Evolutionary conservation across 2,888 invertebrate species (phyloP).

Genomic region (Strigamia transsilvanica): DNA sequence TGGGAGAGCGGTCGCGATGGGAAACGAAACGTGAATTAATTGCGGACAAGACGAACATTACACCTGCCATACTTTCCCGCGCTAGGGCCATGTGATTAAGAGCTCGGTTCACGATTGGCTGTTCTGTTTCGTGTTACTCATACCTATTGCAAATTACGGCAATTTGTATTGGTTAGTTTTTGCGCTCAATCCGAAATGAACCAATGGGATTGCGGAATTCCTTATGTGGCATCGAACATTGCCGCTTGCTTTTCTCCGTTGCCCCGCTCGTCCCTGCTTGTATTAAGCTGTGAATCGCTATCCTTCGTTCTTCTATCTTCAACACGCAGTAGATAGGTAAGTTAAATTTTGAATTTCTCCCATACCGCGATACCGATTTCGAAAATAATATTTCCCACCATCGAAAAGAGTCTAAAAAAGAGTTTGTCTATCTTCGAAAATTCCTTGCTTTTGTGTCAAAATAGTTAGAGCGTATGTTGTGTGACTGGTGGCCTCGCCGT

Average conservation of each 20-base stretch:
- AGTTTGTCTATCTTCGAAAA: background rate
- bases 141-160: background rate
- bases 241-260: constrained; percentile 32
- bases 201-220: constrained; percentile 59
- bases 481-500: background rate
- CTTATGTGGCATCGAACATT: constrained; percentile 30
- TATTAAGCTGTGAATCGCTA: constrained; percentile 26
- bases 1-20: background rate
- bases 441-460: background rate
- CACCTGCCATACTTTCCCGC: constrained; percentile 35
- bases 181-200: constrained; percentile 59
- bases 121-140: background rate
- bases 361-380: background rate
- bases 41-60: background rate
- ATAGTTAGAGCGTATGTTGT: constrained; percentile 3
- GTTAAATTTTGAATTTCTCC: constrained; percentile 18
- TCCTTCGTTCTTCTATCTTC: constrained; percentile 7
- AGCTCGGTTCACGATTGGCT: background rate
- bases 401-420: background rate
- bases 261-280: background rate
- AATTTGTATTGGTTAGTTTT: constrained; percentile 60
- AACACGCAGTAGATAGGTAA: constrained; percentile 26
- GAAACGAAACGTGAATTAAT: background rate
- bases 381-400: background rate
- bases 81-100: background rate